Base-by-base conservation (phyloP, 2,888 invertebrate genomes). In the Eulithis testata region DNA sequence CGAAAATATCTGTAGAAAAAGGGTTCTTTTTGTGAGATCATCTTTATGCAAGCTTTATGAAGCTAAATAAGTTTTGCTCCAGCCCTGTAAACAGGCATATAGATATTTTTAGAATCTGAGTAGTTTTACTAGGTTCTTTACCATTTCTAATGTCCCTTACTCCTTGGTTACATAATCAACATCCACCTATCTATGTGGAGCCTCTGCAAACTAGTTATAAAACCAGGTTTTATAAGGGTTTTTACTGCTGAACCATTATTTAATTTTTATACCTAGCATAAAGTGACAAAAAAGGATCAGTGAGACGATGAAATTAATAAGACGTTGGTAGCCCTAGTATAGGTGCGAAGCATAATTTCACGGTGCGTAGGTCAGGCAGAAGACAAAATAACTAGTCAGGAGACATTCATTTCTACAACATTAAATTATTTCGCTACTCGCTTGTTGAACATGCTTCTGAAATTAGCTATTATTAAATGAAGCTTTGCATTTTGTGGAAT, bases 321-420 rank as follows among this genome's bases (percentile, higher is more conserved):
- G 14, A 47, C 7, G 8, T 11, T 37, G 66, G 57, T 61, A 71
- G 54, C 73, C 72, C 71, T 73, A 64, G 60, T 27, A 45, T 49
- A 85, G 84, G 88, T 85, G 89, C 80, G 83, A 89, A 83, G 82
- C 80, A 86, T 86, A 82, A 87, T 87, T 88, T 88, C 82, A 89
- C 87, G 87, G 81, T 86, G 79, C 74, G 82, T 85, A 79, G 72
- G 70, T 80, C 74, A 77, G 70, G 69, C 79, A 75, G 72, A 73
- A 74, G 71, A 75, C 71, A 73, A 71, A 69, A 73, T 74, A 75
- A 67, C 55, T 64, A 69, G 65, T 57, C 55, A 54, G 65, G 60
- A 69, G 65, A 68, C 67, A 67, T 60, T 60, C 54, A 62, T 63
- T 63, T 60, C 60, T 66, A 56, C 59, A 63, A 60, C 60, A 52